These are phyloP conservation scores for Philotrypesis tridentata DNA, from an alignment of 1,140 invertebrate genomes.

Conservation along the genomic window DNA sequence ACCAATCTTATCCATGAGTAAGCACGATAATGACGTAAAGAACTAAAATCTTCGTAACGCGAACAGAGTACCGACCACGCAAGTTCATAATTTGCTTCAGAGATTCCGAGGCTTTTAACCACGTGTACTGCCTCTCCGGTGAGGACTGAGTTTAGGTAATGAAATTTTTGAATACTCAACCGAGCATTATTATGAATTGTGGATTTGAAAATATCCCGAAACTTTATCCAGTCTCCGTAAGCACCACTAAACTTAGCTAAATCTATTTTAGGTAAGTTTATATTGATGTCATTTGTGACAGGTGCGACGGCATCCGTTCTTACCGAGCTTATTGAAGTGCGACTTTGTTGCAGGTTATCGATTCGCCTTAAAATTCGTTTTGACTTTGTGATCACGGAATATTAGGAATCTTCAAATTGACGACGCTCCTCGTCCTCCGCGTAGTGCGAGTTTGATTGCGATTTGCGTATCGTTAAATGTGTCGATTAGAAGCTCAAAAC, in stretches of 20 bases:
- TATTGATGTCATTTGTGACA: too few relatives aligned
- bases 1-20: conserved; percentile 8
- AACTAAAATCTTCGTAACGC: conserved; percentile 15
- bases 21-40: too few relatives aligned
- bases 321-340: too few relatives aligned
- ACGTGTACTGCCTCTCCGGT: conserved; percentile 51
- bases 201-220: conserved; percentile 54
- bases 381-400: background rate
- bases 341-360: background rate
- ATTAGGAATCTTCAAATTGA: background rate
- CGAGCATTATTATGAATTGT: conserved; percentile 59
- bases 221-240: conserved; percentile 8
- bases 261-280: background rate
- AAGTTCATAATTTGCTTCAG: conserved; percentile 54
- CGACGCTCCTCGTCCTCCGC: too few relatives aligned
- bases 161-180: conserved; percentile 59
- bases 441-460: background rate
- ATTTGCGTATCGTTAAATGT: background rate
- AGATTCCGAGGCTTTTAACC: too few relatives aligned
- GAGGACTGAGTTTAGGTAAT: conserved; percentile 53
- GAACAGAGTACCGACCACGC: conserved; percentile 53
- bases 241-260: background rate
- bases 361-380: background rate
- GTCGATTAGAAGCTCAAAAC: background rate
- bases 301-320: too few relatives aligned